Evolutionary conservation across 2,888 invertebrate genomes (phyloP).

Genomic region (Acanthosepion lycidas): DNA sequence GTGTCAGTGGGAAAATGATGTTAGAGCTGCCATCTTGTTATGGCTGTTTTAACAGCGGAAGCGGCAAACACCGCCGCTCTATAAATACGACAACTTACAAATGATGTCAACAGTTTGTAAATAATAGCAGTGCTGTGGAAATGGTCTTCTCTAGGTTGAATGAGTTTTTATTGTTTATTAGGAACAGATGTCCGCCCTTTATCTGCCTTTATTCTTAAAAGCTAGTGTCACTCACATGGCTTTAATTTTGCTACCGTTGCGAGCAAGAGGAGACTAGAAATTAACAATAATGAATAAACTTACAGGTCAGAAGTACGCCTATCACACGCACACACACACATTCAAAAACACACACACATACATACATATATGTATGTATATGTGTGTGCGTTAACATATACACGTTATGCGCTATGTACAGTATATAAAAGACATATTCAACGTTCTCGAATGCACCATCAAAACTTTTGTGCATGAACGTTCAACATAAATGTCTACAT

Average conservation of each 20-base stretch:
- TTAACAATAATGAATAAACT: neutral
- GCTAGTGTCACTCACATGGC: neutral
- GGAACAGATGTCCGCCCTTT: neutral
- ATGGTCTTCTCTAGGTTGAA: neutral
- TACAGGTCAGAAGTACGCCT: too few species aligned
- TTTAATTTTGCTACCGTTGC: neutral
- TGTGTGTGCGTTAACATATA: too few species aligned
- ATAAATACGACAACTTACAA: conserved; percentile 3
- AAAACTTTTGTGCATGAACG: too few species aligned
- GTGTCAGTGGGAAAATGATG: too few species aligned
- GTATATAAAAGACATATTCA: too few species aligned
- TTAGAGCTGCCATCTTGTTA: neutral
- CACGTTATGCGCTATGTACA: too few species aligned
- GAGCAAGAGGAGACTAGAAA: neutral
- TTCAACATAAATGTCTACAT: too few species aligned
- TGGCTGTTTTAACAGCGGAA: neutral
- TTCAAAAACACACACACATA: too few species aligned
- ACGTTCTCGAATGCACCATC: too few species aligned
- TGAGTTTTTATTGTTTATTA: neutral
- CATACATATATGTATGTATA: too few species aligned
- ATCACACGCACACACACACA: too few species aligned
- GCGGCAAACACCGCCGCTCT: neutral
- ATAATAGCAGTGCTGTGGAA: neutral
- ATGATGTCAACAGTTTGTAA: conserved; percentile 8
- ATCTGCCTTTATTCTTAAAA: neutral